These are phyloP conservation scores for Mohoua ochrocephala DNA, from an alignment of 2,113 vertebrate species.

Conservation along the genomic window DNA sequence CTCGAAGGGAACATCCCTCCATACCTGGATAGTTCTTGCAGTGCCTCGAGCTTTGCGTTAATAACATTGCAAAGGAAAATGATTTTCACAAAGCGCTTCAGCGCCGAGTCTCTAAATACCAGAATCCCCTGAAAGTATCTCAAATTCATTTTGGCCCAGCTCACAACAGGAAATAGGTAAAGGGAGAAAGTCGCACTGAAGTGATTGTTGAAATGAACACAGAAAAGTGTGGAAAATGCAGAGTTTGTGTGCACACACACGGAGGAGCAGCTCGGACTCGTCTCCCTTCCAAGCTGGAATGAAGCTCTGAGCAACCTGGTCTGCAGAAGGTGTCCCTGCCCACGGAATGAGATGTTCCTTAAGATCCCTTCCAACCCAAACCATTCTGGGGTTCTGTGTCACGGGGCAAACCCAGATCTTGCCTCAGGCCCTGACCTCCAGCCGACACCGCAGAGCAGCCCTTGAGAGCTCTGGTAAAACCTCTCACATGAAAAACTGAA, in stretches of 20 bases:
- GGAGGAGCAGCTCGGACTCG: not conserved
- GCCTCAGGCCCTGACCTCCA: not conserved
- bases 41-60: not conserved
- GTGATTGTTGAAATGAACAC: not conserved
- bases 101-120: not conserved
- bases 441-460: fast-evolving
- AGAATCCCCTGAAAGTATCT: not conserved
- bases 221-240: not conserved
- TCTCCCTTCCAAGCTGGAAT: not conserved
- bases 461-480: not conserved
- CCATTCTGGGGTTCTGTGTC: not conserved
- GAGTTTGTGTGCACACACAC: not conserved
- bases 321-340: not conserved
- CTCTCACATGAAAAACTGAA: not conserved
- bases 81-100: not conserved
- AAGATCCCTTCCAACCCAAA: not conserved
- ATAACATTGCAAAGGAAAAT: not conserved
- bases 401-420: fast-evolving
- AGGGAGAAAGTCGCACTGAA: not conserved
- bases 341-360: not conserved
- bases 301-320: not conserved
- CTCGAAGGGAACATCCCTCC: not conserved
- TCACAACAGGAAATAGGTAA: not conserved
- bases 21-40: not conserved
- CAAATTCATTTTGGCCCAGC: not conserved